Evolutionary conservation across 1,140 invertebrate species (phyloP).

Genomic region (Lanistes nyassanus): DNA sequence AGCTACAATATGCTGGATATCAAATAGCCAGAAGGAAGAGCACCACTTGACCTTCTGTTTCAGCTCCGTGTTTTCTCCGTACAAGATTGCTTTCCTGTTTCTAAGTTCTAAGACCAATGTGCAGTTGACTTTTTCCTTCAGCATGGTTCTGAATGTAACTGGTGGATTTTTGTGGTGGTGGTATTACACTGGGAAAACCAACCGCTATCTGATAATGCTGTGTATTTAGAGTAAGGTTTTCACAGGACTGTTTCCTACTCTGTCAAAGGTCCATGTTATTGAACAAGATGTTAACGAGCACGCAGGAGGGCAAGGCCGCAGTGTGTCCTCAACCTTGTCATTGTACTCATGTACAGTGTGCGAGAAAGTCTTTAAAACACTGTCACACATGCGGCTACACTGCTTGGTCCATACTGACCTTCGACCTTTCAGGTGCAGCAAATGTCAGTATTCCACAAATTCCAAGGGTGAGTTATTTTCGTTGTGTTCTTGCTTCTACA

Average conservation of each 20-base stretch:
- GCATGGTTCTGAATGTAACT: no score
- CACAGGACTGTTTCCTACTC: no score
- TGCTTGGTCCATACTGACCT: conserved; percentile 65
- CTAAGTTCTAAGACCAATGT: no score
- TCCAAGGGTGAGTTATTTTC: conserved; percentile 56
- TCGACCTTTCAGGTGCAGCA: conserved; percentile 65
- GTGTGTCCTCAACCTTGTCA: conserved; percentile 42
- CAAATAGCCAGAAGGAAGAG: no score
- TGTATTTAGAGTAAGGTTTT: background rate
- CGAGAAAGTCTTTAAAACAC: conserved; percentile 65
- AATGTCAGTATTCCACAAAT: conserved; percentile 63
- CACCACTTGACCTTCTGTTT: no score
- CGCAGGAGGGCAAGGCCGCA: conserved; percentile 32
- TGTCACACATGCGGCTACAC: conserved; percentile 66
- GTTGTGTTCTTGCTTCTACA: no score
- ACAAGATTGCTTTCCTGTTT: no score
- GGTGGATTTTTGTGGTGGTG: no score
- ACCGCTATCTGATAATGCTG: background rate
- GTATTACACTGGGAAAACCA: no score
- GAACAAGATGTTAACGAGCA: conserved; percentile 61
- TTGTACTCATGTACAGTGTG: conserved; percentile 64
- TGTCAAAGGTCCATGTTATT: conserved; percentile 50
- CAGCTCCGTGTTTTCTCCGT: no score
- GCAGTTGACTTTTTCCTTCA: no score
- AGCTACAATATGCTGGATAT: no score